Evolutionary conservation across 2,113 vertebrate species (phyloP), one percentile per base, ranked within the genome.

Genomic region (Onychostoma macrolepis): DNA sequence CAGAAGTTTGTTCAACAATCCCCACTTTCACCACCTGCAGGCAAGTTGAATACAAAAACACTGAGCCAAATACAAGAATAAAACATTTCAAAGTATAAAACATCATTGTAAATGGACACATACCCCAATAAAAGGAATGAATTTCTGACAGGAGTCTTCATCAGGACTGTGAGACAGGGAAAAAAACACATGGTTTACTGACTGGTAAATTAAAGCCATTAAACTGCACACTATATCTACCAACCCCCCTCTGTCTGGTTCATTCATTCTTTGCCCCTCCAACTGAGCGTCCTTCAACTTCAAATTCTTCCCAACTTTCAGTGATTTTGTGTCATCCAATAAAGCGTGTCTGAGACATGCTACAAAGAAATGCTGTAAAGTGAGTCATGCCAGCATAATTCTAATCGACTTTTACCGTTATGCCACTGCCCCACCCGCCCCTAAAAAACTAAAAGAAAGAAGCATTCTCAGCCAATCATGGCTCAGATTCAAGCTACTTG

Each of bases 121-220:
- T 92, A 99, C 98, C 91, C 97, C 98, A 0, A 99, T 96, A 71
- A 99, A 99, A 28, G 98, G 98, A 91, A 99, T 99, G 94, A 99
- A 99, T 89, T 98, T 99, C 94, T 99, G 98, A 2, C 98, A 98
- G 0, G 98, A 98, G 88, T 99, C 98, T 93, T 99, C 98, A 0
- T 98, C 97, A 6, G 97, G 97, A 94, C 98, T 99, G 92, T 28
- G 50, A 56, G 67, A 36, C n/a, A n/a, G n/a, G 71, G 28, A 26
- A 87, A 90, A 11, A 83, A 33, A 15, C 33, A 67, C 7, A 69
- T 38, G 26, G 63, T 26, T 50, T 43, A 81, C 4, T 4, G 61
- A 58, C 6, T 50, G 33, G 1, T 50, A 48, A 83, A 56, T 38
- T 0, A 26, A 38, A 0, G 13, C n/a, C 6, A 63, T 43, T 65